phyloP scores from a whole-genome alignment of 1,140 invertebrate genomes.

The Teleopsis dalmanni region DNA sequence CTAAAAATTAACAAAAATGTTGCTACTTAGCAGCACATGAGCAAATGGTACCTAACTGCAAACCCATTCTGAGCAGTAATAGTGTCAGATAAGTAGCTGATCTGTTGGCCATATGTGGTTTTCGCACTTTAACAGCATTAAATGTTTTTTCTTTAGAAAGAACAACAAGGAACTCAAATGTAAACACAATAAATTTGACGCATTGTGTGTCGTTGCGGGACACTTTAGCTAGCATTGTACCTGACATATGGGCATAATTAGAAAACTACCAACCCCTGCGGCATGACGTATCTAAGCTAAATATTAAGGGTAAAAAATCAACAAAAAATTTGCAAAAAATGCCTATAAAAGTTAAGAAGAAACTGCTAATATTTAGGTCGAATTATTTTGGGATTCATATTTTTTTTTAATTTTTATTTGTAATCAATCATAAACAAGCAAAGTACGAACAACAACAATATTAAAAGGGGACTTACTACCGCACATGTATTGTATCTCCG shows the following conservation, averaged over 20 bases:
- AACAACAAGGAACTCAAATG: no score
- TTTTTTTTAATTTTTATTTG: constrained; percentile 1
- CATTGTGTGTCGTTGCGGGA: background rate
- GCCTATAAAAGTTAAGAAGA: no score
- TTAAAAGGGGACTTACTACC: background rate
- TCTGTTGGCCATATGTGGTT: background rate
- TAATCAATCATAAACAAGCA: constrained; percentile 7
- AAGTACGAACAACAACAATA: background rate
- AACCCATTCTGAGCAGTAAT: no score
- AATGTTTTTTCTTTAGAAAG: background rate
- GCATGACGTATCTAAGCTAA: no score
- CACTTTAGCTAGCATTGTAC: background rate
- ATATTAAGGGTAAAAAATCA: background rate
- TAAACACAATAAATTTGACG: background rate
- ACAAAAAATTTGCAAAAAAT: no score
- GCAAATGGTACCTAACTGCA: no score
- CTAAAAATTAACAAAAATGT: no score
- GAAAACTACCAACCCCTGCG: background rate
- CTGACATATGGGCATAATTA: constrained; percentile 2
- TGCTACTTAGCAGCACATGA: no score
- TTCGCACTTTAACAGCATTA: background rate
- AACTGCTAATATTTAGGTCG: no score
- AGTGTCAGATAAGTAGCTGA: no score
- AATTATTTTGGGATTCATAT: background rate
- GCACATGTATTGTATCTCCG: background rate